These are phyloP conservation scores for Tenthredo distinguenda DNA, from an alignment of 2,888 invertebrate species.

Conservation along the genomic window DNA sequence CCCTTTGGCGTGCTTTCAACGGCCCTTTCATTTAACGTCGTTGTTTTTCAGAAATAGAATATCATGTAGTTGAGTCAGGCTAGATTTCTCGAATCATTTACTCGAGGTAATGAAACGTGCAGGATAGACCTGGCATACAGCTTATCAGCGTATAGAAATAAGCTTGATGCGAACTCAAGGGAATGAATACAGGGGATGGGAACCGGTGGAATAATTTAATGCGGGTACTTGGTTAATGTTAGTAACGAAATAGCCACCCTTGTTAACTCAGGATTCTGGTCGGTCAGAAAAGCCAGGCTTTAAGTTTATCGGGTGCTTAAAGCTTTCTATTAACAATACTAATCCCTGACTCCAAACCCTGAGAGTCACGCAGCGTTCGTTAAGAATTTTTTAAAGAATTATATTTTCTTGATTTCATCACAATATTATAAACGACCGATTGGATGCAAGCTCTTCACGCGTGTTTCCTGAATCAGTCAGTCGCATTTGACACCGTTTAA, in stretches of 20 bases:
- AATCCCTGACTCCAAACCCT: background rate
- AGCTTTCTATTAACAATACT: constrained; percentile 16
- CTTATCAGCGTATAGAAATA: background rate
- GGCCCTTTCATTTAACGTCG: background rate
- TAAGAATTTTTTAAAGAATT: background rate
- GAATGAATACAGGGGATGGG: background rate
- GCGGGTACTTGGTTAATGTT: constrained; percentile 28
- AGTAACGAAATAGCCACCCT: background rate
- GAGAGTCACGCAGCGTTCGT: background rate
- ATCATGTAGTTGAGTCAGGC: background rate
- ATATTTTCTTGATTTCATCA: background rate
- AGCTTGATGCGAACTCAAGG: background rate
- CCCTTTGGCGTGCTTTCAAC: background rate
- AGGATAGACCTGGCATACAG: background rate
- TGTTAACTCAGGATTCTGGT: constrained; percentile 17
- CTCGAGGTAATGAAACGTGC: background rate
- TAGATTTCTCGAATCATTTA: background rate
- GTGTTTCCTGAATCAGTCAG: background rate
- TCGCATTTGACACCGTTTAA: too few species aligned
- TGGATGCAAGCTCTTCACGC: background rate
- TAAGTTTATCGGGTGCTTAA: background rate
- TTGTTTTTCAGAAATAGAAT: background rate
- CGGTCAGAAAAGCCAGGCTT: background rate
- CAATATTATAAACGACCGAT: background rate
- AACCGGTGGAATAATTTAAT: constrained; percentile 12